phyloP scores from a whole-genome alignment of 1,140 invertebrate genomes.

The Physella acuta region DNA sequence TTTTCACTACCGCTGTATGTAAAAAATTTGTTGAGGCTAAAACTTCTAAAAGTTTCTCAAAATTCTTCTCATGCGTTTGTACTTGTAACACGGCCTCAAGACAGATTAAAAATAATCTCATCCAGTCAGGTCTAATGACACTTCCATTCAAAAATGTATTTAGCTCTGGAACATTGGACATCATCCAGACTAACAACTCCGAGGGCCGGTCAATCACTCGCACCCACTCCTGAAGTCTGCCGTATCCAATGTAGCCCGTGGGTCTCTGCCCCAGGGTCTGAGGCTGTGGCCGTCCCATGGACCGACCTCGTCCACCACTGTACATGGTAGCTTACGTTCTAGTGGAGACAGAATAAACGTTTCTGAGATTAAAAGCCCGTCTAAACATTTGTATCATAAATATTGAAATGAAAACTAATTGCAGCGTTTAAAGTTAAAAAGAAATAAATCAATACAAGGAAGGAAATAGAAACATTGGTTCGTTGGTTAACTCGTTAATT shows the following conservation, averaged over 20 bases:
- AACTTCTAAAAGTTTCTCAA: not conserved
- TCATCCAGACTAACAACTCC: not conserved
- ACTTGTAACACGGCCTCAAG: not conserved
- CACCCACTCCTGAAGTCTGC: not conserved
- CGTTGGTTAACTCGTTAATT: too few species aligned
- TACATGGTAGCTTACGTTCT: too few species aligned
- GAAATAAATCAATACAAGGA: too few species aligned
- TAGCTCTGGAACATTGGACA: not conserved
- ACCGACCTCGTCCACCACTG: too few species aligned
- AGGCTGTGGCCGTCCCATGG: too few species aligned
- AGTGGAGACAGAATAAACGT: too few species aligned
- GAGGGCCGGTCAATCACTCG: not conserved
- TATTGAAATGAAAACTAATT: too few species aligned
- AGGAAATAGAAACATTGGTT: too few species aligned
- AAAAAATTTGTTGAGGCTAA: not conserved
- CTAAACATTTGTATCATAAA: too few species aligned
- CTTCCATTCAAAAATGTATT: not conserved
- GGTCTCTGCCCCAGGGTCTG: not conserved
- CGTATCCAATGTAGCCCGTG: not conserved
- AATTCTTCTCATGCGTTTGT: not conserved
- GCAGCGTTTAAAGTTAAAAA: too few species aligned
- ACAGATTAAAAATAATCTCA: not conserved
- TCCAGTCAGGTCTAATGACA: not conserved
- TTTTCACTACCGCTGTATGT: not conserved
- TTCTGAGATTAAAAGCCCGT: too few species aligned